Conservation (phyloP, 2,888 invertebrate species). For the Geophilus truncorum region DNA sequence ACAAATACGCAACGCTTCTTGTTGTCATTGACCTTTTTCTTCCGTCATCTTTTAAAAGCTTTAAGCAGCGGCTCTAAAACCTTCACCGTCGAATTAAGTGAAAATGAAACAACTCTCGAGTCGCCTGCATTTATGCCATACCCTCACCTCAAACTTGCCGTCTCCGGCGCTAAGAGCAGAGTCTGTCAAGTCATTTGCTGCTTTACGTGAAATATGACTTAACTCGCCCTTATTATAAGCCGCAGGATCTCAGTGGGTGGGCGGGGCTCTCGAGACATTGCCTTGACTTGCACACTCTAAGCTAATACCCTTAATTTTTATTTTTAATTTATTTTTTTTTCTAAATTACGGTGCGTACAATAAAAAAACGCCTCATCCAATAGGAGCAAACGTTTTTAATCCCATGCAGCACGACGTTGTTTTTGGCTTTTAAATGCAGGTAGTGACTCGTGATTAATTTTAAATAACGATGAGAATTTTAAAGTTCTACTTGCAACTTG, state of each 20-base stretch:
- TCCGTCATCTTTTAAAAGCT: not conserved
- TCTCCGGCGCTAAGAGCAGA: not conserved
- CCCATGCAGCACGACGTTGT: not conserved
- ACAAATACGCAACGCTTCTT: not conserved
- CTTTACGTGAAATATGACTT: not conserved
- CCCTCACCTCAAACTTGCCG: not conserved
- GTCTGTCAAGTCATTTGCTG: not conserved
- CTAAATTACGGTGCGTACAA: no score
- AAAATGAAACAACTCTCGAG: not conserved
- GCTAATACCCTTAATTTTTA: not conserved
- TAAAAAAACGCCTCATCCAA: not conserved
- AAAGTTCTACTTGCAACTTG: not conserved
- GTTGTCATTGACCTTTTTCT: not conserved
- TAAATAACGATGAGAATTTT: not conserved
- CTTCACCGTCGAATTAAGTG: constrained; percentile 3
- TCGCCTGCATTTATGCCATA: not conserved
- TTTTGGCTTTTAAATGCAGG: not conserved
- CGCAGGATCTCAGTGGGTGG: not conserved
- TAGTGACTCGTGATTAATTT: not conserved
- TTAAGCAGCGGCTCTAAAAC: not conserved
- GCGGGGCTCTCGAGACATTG: not conserved
- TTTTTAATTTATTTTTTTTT: not conserved
- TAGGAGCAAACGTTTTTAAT: not conserved
- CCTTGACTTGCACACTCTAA: not conserved
- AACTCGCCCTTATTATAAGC: not conserved